phyloP scores from a whole-genome alignment of 2,797 vertebrate species.

The Zenarchopterus dispar region DNA sequence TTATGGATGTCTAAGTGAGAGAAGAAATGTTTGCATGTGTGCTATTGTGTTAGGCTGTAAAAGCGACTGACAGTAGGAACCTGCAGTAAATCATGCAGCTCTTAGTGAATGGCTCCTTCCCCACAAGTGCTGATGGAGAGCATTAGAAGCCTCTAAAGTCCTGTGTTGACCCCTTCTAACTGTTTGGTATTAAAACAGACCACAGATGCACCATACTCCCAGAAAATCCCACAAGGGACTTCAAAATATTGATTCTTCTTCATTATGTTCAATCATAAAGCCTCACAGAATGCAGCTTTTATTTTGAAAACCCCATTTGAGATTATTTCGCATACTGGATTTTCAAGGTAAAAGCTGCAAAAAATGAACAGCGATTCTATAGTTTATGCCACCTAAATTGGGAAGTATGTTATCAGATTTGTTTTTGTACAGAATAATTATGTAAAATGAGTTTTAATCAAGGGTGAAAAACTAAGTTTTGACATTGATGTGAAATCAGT shows the following conservation, averaged over 20 bases:
- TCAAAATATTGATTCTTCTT: constrained; percentile 67
- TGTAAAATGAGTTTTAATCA: too few species aligned
- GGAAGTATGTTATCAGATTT: too few species aligned
- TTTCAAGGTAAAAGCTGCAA: too few species aligned
- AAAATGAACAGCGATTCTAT: constrained; percentile 34
- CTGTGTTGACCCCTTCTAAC: constrained; percentile 46
- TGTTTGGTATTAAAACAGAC: constrained; percentile 30
- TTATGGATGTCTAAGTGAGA: neutral
- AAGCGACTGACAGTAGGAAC: constrained; percentile 32
- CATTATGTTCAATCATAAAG: constrained; percentile 58
- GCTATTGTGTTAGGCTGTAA: constrained; percentile 6
- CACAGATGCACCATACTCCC: constrained; percentile 28
- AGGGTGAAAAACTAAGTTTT: too few species aligned
- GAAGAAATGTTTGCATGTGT: constrained; percentile 4
- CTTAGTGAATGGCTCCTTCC: constrained; percentile 58
- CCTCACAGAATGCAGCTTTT: constrained; percentile 28
- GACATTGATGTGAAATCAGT: too few species aligned
- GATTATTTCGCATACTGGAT: too few species aligned
- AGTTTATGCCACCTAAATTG: neutral
- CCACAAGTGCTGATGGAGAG: constrained; percentile 58
- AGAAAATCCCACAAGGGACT: constrained; percentile 65
- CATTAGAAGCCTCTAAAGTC: constrained; percentile 50
- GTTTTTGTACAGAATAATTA: too few species aligned
- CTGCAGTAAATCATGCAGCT: constrained; percentile 55
- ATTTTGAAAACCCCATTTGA: constrained; percentile 46